Percentiles rank a stretch among this genome's conserved stretches.
Conservation (phyloP, 2,888 invertebrate genomes). For the Oligia fasciuncula region DNA sequence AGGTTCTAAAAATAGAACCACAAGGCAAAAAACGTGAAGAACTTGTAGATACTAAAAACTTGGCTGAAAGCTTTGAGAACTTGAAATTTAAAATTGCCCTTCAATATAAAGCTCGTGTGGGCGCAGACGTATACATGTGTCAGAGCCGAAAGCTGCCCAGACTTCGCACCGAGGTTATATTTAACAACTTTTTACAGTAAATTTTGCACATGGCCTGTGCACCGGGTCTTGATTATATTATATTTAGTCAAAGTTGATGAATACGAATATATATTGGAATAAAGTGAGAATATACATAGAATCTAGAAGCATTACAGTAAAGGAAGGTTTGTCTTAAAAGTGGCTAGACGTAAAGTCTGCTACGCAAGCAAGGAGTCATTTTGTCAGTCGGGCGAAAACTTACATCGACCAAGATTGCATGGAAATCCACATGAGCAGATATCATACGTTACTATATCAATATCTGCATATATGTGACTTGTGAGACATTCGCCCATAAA, state of each 20-base stretch:
- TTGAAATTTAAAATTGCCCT: conserved; percentile 44
- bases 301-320: conserved; percentile 1
- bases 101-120: conserved; percentile 42
- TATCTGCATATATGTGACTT: not conserved
- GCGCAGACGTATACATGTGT: conserved; percentile 39
- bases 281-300: not conserved
- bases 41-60: conserved; percentile 15
- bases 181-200: conserved; percentile 34
- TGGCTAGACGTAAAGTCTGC: conserved; percentile 39
- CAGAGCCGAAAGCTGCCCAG: conserved; percentile 29
- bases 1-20: conserved; percentile 19
- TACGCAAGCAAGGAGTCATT: conserved; percentile 18
- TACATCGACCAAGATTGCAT: conserved; percentile 5
- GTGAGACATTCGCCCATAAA: conserved; percentile 21
- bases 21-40: conserved; percentile 1
- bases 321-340: not conserved
- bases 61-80: conserved; percentile 33
- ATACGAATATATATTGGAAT: not conserved
- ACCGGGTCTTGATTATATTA: conserved; percentile 18
- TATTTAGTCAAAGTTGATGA: not conserved
- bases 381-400: conserved; percentile 48
- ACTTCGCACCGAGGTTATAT: conserved; percentile 37
- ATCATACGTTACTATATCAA: not conserved
- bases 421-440: not conserved
- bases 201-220: conserved; percentile 40